Percentiles rank a stretch among this genome's conserved stretches.
Conservation (phyloP, 2,797 vertebrate genomes). For the Scarus forsteni region DNA sequence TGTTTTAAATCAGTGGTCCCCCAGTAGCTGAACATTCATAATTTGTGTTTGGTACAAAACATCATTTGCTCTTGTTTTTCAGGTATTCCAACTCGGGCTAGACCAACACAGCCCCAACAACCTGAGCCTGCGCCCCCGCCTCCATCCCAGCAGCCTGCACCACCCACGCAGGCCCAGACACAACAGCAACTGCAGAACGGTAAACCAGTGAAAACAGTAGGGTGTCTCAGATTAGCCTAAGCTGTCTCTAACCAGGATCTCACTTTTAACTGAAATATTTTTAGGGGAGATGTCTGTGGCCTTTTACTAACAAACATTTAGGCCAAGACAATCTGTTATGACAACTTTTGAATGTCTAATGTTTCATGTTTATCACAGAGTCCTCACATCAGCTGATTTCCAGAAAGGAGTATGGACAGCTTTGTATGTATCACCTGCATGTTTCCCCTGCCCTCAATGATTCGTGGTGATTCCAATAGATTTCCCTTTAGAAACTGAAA, state of each 20-base stretch:
- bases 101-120: slow-evolving; percentile 88
- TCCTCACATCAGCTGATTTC: slow-evolving; percentile 70
- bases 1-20: too few relatives aligned
- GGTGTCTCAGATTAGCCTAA: not conserved
- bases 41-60: not conserved
- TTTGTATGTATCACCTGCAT: slow-evolving; percentile 81
- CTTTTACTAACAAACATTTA: not conserved
- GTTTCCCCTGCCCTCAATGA: slow-evolving; percentile 46
- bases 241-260: not conserved
- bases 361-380: slow-evolving; percentile 77
- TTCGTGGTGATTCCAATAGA: slow-evolving; percentile 58
- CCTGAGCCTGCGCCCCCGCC: slow-evolving; percentile 83
- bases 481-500: slow-evolving; percentile 46
- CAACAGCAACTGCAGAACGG: slow-evolving; percentile 95
- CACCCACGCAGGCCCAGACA: slow-evolving; percentile 85
- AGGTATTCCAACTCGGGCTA: slow-evolving; percentile 89
- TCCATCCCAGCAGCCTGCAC: slow-evolving; percentile 76
- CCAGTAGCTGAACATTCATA: too few relatives aligned
- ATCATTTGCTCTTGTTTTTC: slow-evolving; percentile 56
- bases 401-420: slow-evolving; percentile 81
- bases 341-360: slow-evolving; percentile 32
- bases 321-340: not conserved
- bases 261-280: not conserved
- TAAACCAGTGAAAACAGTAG: slow-evolving; percentile 72
- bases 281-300: slow-evolving; percentile 1